A percentile compares a stretch with the other conserved stretches of the same genome.
Evolutionary conservation across 2,113 vertebrate species (phyloP).

Genomic region (Psilopsiagon aymara): DNA sequence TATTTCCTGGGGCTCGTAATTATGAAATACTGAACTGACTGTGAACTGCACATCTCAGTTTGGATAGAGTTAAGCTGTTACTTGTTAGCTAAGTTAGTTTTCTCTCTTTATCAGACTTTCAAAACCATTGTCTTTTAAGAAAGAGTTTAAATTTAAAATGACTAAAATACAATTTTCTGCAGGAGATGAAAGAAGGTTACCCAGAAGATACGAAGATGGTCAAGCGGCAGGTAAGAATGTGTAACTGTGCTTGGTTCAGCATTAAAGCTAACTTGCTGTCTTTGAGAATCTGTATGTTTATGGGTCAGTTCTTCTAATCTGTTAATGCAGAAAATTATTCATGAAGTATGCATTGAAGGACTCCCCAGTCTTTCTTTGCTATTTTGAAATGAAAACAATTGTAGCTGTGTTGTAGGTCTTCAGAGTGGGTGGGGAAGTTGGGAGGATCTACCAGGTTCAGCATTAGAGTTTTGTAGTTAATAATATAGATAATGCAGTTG

Average conservation of each 20-base stretch:
- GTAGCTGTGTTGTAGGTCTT: not conserved
- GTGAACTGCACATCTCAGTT: not conserved
- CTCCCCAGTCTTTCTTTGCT: not conserved
- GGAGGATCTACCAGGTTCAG: not conserved
- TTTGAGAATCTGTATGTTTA: not conserved
- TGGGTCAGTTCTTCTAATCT: not conserved
- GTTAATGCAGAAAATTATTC: not conserved
- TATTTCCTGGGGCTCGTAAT: not conserved
- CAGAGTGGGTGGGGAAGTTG: not conserved
- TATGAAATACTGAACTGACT: not conserved
- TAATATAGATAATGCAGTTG: not conserved
- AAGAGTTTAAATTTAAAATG: conserved; percentile 26
- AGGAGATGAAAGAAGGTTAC: conserved; percentile 81
- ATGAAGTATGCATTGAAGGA: not conserved
- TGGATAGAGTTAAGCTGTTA: not conserved
- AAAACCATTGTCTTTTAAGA: not conserved
- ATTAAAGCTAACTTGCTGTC: not conserved
- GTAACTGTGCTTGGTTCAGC: not conserved
- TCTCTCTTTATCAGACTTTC: not conserved
- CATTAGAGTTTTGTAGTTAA: not conserved
- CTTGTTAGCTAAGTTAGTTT: not conserved
- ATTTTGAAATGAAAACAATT: not conserved
- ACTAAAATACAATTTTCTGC: conserved; percentile 59
- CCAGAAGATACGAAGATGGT: conserved; percentile 80
- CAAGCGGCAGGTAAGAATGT: conserved; percentile 76